These are phyloP conservation scores for Edolisoma coerulescens DNA, from an alignment of 2,113 vertebrate species.

Conservation along the genomic window DNA sequence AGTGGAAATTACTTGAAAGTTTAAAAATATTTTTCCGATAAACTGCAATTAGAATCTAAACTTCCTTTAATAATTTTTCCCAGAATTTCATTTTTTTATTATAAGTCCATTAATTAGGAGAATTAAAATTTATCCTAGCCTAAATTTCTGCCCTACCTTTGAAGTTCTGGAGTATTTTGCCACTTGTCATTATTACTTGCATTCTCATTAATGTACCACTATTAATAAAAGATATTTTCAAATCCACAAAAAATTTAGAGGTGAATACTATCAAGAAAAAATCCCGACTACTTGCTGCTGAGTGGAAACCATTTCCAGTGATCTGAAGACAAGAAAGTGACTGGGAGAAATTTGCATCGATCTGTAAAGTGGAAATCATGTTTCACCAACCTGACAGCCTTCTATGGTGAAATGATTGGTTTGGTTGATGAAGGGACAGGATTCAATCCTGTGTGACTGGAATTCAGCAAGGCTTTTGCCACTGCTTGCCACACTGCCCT, in stretches of 20 bases:
- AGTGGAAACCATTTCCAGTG: not conserved
- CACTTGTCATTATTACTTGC: not conserved
- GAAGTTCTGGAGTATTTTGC: not conserved
- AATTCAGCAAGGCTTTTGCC: not conserved
- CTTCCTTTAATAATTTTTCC: not conserved
- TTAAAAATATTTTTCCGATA: not conserved
- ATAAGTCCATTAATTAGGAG: not conserved
- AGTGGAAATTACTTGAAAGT: not conserved
- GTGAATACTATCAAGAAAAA: not conserved
- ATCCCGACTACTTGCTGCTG: not conserved
- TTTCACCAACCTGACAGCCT: not conserved
- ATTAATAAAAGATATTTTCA: not conserved
- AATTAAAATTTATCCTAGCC: not conserved
- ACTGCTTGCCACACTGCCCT: not conserved
- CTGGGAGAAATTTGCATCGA: not conserved
- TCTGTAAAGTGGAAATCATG: not conserved
- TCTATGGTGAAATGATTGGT: not conserved
- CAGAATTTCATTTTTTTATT: not conserved
- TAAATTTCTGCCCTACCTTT: not conserved
- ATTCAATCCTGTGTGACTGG: not conserved
- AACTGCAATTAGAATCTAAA: not conserved
- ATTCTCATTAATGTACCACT: not conserved
- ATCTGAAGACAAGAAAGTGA: not conserved
- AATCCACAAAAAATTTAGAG: not conserved
- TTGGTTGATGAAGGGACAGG: not conserved